These are phyloP conservation scores for Lochmaea crataegi DNA, from an alignment of 2,888 invertebrate species.

Conservation along the genomic window DNA sequence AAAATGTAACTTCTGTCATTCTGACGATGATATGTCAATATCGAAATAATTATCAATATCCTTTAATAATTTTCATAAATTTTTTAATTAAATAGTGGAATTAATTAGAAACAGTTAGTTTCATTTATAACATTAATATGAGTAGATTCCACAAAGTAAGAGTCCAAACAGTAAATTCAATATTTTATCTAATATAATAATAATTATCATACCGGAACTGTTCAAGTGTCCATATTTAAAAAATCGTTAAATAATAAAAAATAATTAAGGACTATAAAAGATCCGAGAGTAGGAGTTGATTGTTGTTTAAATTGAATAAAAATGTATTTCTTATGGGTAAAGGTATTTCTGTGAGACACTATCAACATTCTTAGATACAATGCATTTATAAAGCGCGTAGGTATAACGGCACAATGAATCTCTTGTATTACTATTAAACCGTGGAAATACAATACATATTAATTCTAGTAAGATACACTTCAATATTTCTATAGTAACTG, in stretches of 20 bases:
- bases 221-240: no score
- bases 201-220: no score
- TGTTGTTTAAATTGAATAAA: background rate
- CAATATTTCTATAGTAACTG: background rate
- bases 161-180: no score
- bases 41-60: no score
- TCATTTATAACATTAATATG: no score
- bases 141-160: no score
- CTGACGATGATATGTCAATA: no score
- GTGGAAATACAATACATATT: background rate
- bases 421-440: slow-evolving; percentile 17
- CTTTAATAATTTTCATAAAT: no score
- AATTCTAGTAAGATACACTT: slow-evolving; percentile 3
- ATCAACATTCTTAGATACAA: slow-evolving; percentile 20
- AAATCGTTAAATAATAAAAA: slow-evolving; percentile 5
- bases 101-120: no score
- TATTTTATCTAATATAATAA: no score
- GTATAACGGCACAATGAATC: slow-evolving; percentile 29
- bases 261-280: background rate
- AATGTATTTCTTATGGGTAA: background rate
- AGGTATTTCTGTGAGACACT: slow-evolving; percentile 9
- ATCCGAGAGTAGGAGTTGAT: background rate
- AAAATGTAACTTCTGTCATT: no score
- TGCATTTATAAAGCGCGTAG: slow-evolving; percentile 25
- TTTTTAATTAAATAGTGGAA: no score